Evolutionary conservation across 2,888 invertebrate genomes (phyloP).

Genomic region (Halictus quadricinctus): DNA sequence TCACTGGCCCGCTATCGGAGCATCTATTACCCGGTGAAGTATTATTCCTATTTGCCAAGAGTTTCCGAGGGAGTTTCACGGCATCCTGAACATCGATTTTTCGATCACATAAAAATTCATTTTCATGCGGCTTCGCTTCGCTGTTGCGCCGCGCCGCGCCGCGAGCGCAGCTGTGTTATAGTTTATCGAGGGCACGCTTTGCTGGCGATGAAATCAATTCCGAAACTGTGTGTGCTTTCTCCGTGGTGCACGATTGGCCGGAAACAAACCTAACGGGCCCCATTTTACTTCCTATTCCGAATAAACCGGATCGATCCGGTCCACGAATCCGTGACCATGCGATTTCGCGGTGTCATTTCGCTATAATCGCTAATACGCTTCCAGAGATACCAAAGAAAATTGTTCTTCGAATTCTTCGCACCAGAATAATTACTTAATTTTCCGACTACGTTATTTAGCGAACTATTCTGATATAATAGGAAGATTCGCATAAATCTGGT

Average conservation of each 20-base stretch:
- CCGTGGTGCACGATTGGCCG: conserved; percentile 71
- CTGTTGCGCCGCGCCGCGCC: conserved; percentile 7
- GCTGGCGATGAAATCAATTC: conserved; percentile 76
- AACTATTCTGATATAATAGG: not conserved
- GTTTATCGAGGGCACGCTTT: conserved; percentile 50
- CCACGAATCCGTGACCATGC: not conserved
- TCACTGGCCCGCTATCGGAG: conserved; percentile 44
- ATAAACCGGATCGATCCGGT: not conserved
- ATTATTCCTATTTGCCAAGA: conserved; percentile 52
- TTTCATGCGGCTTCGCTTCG: conserved; percentile 44
- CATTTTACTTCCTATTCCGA: conserved; percentile 42
- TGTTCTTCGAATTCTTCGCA: no score
- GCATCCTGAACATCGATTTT: conserved; percentile 52
- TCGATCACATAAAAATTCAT: conserved; percentile 58
- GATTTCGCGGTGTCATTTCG: not conserved
- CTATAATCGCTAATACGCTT: no score
- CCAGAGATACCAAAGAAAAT: no score
- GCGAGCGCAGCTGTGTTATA: conserved; percentile 43
- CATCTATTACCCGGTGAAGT: conserved; percentile 43
- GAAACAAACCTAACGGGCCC: conserved; percentile 61
- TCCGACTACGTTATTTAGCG: not conserved
- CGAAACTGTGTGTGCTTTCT: conserved; percentile 70
- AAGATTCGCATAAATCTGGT: conserved; percentile 8
- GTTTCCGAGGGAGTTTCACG: conserved; percentile 52
- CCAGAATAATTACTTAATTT: not conserved